These are phyloP conservation scores for Morelia viridis DNA, from an alignment of 2,797 vertebrate genomes.

Conservation along the genomic window DNA sequence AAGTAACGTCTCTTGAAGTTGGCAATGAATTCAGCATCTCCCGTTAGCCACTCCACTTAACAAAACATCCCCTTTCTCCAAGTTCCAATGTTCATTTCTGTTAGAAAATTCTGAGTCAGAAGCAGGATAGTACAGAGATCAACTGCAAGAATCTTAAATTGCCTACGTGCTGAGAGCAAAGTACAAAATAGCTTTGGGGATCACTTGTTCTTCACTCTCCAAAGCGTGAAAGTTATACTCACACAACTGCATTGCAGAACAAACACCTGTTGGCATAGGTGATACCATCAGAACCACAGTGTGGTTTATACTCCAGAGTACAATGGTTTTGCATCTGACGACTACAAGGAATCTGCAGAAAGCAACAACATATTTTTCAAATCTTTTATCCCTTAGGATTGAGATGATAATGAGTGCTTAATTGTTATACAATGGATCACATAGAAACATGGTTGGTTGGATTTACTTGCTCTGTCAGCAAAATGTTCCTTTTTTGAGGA, in stretches of 20 bases:
- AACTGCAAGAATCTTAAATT: neutral
- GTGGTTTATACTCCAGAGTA: neutral
- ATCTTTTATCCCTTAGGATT: neutral
- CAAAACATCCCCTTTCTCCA: neutral
- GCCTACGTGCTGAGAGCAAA: neutral
- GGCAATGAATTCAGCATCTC: neutral
- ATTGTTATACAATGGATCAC: neutral
- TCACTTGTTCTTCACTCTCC: neutral
- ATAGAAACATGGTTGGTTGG: neutral
- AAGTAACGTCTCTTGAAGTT: neutral
- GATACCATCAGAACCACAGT: neutral
- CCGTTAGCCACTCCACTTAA: neutral
- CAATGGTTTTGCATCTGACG: accelerated
- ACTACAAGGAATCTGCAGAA: neutral
- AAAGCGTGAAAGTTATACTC: neutral
- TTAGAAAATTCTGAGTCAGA: neutral
- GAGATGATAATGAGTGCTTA: neutral
- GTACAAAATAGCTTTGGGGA: neutral
- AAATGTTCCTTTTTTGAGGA: neutral
- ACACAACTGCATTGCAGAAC: constrained; percentile 1
- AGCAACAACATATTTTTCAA: neutral
- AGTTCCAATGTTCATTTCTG: neutral
- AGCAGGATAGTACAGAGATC: neutral
- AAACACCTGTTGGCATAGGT: neutral
- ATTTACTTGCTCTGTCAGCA: neutral